Evolutionary conservation across 1,140 invertebrate genomes (phyloP), one percentile per base, ranked within the genome.

Genomic region (Cydia amplana): DNA sequence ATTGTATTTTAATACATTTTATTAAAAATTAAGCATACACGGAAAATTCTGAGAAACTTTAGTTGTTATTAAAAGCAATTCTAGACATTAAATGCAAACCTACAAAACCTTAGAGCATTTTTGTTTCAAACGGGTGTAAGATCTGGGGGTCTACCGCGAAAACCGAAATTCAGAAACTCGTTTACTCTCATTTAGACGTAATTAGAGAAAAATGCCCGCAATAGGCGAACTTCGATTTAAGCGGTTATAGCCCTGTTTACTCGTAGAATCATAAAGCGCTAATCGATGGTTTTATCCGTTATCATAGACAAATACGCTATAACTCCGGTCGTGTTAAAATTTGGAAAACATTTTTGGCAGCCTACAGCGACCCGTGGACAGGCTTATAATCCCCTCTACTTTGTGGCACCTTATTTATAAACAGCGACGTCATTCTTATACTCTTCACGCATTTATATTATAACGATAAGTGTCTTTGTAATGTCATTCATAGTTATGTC

Each of bases 341-440:
- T 67, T n/a, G 23, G 28, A 23, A 12, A 67, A 67, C 2, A 67
- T 67, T 67, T 67, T 36, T 32, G 64, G 23, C 64, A 32, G 64
- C 12, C 36, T n/a, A 67, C 16, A 32, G 16, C 25, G 16, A 67
- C 23, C 14, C 28, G 28, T 36, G 64, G 64, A 67, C 28, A n/a
- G 64, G 4, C 64, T 25, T 67, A 67, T 67, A 67, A 67, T 67
- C 25, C 16, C 63, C 23, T 32, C 25, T 32, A 25, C 23, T 67
- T 16, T 67, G 25, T 36, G 28, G 64, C 23, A 32, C 4, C 64
- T 67, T n/a, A 67, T 6, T 25, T 32, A 16, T 5, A 25, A 32
- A 25, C 18, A 64, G 64, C 64, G 4, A n/a, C 14, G 12, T 51
- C n/a, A 18, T 7, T 51, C 49, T 18, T 2, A 51, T 18, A 18